Conservation (phyloP, 1,140 invertebrate genomes). For the Venturia canescens region DNA sequence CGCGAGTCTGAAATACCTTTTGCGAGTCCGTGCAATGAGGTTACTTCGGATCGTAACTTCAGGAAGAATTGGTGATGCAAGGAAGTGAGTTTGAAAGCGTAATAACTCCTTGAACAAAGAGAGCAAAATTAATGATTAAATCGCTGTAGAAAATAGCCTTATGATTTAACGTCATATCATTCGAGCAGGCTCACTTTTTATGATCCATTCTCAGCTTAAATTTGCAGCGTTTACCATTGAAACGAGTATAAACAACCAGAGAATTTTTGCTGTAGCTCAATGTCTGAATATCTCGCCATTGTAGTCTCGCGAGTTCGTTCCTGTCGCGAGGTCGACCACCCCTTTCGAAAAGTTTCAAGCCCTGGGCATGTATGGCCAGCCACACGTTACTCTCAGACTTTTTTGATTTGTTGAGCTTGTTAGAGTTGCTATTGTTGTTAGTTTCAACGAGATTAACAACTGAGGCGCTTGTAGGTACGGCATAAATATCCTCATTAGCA, state of each 20-base stretch:
- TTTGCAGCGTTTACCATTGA: constrained; percentile 81
- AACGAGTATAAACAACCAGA: constrained; percentile 80
- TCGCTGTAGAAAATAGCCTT: neutral
- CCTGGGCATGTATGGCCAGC: constrained; percentile 73
- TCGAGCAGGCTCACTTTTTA: constrained; percentile 83
- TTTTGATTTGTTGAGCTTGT: constrained; percentile 57
- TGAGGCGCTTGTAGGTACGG: constrained; percentile 41
- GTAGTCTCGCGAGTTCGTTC: constrained; percentile 70
- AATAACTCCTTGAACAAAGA: constrained; percentile 80
- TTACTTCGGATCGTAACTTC: constrained; percentile 83
- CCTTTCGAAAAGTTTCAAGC: constrained; percentile 70
- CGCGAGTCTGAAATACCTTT: constrained; percentile 71
- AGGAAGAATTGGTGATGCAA: constrained; percentile 87
- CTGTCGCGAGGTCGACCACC: constrained; percentile 69
- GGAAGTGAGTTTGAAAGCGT: constrained; percentile 85
- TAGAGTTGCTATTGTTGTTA: constrained; percentile 56
- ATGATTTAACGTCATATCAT: no score
- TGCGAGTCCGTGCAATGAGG: constrained; percentile 82
- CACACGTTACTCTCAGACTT: constrained; percentile 74
- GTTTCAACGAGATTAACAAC: constrained; percentile 44
- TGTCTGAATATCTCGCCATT: constrained; percentile 85
- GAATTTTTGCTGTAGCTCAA: constrained; percentile 86
- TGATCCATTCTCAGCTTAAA: constrained; percentile 86
- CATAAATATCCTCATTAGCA: constrained; percentile 51
- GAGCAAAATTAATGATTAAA: neutral